Base-by-base conservation (phyloP, 2,797 vertebrate genomes). In the Coccyzus lansbergi region DNA sequence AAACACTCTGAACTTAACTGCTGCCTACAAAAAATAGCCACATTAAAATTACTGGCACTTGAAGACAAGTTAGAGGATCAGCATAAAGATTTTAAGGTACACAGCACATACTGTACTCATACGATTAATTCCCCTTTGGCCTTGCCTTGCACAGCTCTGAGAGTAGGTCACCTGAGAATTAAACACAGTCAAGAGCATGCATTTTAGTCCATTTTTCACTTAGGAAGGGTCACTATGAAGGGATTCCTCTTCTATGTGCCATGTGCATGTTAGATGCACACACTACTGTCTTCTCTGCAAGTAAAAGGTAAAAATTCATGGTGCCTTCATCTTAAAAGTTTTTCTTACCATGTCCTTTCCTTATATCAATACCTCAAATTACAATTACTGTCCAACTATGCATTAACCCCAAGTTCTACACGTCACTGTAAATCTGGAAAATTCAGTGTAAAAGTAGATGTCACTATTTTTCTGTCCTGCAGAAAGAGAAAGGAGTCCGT, bases 251-350 rank as follows among this genome's bases (percentile, higher is more conserved):
- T 33, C 52, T 29, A 1, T 2, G 33, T 60, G 21, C 63, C 28
- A 4, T 2, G 12, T 15, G 7, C 7, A 5, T 26, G 6, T 21
- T 49, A 26, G 12, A 21, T 10, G 34, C 7, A 34, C 0, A 3
- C 28, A 52, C 31, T 18, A 12, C 28, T 52, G 29, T 14, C n/a
- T 55, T 51, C 51, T 76, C 15, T 48, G 19, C 34, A 34, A 83
- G 63, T 7, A 36, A 44, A 62, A 71, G 40, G 16, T 14, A 29
- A 52, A 52, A 28, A 52, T 52, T 88, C 15, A 7, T 4, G 1
- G 9, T 59, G 29, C 13, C 28, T 79, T 53, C 6, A 15, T 69
- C 24, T 62, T 16, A 24, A 2, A 56, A 49, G 12, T 59, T 84
- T 84, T 83, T 72, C 19, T 68, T 78, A 31, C 19, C 5, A 7